Evolutionary conservation across 2,113 vertebrate genomes (phyloP).

Genomic region (Dermatemys mawii): DNA sequence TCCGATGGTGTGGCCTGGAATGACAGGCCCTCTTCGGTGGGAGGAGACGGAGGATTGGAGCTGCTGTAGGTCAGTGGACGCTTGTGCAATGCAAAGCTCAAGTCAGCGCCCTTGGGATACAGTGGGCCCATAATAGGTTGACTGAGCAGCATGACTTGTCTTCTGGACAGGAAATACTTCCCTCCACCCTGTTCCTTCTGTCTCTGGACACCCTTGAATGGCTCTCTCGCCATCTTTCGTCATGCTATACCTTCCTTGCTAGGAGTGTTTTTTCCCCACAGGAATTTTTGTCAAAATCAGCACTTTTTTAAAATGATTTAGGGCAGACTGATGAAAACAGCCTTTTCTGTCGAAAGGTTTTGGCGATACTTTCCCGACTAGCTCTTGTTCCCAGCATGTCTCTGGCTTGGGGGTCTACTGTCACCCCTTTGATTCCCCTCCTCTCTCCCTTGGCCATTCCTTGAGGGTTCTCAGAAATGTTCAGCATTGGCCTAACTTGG

Average conservation of each 20-base stretch:
- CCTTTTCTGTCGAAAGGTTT: background rate
- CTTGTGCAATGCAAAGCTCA: background rate
- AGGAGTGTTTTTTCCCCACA: background rate
- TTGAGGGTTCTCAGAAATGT: background rate
- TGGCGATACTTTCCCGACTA: background rate
- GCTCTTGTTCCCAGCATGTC: background rate
- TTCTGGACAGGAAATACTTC: background rate
- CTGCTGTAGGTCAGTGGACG: background rate
- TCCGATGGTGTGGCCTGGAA: background rate
- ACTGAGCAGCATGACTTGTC: background rate
- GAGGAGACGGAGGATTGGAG: background rate
- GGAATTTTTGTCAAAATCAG: background rate
- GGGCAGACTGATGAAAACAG: background rate
- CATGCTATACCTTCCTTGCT: background rate
- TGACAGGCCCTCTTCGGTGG: background rate
- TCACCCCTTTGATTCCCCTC: background rate
- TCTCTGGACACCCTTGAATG: background rate
- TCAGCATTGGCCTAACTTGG: background rate
- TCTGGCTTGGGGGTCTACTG: background rate
- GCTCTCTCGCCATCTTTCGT: background rate
- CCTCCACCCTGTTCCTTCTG: background rate
- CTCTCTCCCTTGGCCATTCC: background rate
- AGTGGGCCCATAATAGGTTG: background rate
- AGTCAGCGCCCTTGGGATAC: background rate
- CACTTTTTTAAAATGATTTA: background rate